A percentile compares a stretch with the other conserved stretches of the same genome.
Evolutionary conservation across 1,140 invertebrate species (phyloP).

Genomic region (Pachypsylla venusta): DNA sequence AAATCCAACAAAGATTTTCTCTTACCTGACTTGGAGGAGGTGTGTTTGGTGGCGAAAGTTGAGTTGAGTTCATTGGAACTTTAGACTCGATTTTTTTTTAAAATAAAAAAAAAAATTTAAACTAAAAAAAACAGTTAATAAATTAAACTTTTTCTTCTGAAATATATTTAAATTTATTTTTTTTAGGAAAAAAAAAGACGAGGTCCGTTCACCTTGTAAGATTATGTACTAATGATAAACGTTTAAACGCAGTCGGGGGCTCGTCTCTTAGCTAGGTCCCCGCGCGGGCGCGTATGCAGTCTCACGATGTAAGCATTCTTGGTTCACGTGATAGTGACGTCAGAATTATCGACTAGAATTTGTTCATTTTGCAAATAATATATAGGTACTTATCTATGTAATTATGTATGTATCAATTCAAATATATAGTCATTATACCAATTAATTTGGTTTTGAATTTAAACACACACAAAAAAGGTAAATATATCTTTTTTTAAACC

Average conservation of each 20-base stretch:
- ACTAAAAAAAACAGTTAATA: neutral
- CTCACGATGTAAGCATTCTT: neutral
- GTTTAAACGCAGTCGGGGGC: neutral
- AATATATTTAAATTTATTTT: neutral
- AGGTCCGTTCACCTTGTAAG: neutral
- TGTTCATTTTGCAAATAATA: too few relatives aligned
- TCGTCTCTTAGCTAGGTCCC: neutral
- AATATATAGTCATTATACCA: too few relatives aligned
- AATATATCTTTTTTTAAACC: too few relatives aligned
- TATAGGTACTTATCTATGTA: too few relatives aligned
- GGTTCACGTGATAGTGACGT: slow-evolving; percentile 7
- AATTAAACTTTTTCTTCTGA: neutral
- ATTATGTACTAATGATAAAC: slow-evolving; percentile 5
- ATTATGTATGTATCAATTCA: too few relatives aligned
- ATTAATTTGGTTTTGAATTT: too few relatives aligned
- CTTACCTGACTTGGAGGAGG: neutral
- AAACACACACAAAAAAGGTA: too few relatives aligned
- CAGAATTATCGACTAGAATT: too few relatives aligned
- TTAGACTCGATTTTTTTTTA: too few relatives aligned
- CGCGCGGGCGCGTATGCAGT: neutral
- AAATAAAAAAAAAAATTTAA: neutral
- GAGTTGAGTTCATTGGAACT: neutral
- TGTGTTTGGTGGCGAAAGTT: slow-evolving; percentile 4
- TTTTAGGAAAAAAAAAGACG: neutral
- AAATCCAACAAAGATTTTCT: too few relatives aligned